Evolutionary conservation across 2,797 vertebrate species (phyloP).

Genomic region (Lithobates pipiens): DNA sequence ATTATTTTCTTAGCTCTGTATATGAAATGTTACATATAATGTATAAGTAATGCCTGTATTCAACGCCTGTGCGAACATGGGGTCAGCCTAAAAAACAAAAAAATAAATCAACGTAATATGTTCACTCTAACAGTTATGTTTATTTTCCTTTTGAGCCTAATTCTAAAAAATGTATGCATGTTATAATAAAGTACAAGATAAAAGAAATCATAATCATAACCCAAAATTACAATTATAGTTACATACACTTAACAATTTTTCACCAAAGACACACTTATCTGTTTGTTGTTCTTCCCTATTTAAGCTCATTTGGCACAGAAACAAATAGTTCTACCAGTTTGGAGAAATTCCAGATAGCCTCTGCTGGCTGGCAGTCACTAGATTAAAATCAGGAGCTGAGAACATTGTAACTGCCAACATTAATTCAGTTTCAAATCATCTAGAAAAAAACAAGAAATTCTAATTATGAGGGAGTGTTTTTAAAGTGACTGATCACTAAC

Average conservation of each 20-base stretch:
- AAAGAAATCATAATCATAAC: not conserved
- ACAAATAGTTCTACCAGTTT: constrained; percentile 42
- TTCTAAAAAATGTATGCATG: too few species aligned
- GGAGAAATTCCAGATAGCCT: constrained; percentile 52
- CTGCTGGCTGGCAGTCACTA: constrained; percentile 44
- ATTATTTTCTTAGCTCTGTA: too few species aligned
- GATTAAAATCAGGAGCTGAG: constrained; percentile 49
- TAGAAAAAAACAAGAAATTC: constrained; percentile 41
- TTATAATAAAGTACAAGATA: too few species aligned
- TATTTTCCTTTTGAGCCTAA: too few species aligned
- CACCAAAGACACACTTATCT: constrained; percentile 5
- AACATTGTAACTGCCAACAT: constrained; percentile 47
- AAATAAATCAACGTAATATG: too few species aligned
- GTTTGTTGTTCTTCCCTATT: constrained; percentile 25
- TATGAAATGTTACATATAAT: too few species aligned
- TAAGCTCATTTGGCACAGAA: constrained; percentile 41
- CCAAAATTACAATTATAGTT: not conserved
- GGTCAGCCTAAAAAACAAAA: too few species aligned
- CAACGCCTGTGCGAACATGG: too few species aligned
- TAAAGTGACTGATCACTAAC: constrained; percentile 47
- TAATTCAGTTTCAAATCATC: constrained; percentile 55
- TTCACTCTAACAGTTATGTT: too few species aligned
- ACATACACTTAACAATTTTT: not conserved
- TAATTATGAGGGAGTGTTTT: constrained; percentile 57
- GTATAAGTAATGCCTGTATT: too few species aligned